Evolutionary conservation across 1,140 invertebrate species (phyloP), one percentile per base, ranked within the genome.

Genomic region (Drosophila ohnishii): DNA sequence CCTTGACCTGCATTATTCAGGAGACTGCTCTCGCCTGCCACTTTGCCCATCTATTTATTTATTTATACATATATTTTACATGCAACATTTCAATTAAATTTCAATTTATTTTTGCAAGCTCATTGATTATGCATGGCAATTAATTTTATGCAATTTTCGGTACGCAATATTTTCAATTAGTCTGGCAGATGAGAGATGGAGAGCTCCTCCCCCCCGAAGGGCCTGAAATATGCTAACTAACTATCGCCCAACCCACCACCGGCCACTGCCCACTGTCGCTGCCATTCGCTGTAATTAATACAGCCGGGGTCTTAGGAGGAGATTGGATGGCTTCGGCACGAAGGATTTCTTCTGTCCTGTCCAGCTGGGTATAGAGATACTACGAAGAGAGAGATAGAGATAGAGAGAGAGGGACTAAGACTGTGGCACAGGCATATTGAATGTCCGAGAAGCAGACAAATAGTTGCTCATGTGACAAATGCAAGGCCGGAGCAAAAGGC

Each of bases 401-500:
- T 7, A n/a, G 32, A 16, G 11, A 16, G 11, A 35, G 9, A 32
- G 10, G 57, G 30, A 19, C 16, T n/a, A 3, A 62, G 34, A 19
- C 34, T 25, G 30, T 40, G 37, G 14, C 16, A 22, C 25, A 37
- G 50, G 66, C 67, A 70, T 71, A 71, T 71, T 70, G 67, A 71
- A 71, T 71, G 67, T 71, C 67, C 67, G 44, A 71, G 42, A 10
- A 53, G 2, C 58, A 63, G 37, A 22, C 44, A 82, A 82, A 82
- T 78, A 82, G 74, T 66, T 80, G 59, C 73, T 60, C 65, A 81
- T 65, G 75, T 80, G 78, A 79, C 71, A 80, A 80, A 76, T 64
- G 62, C 63, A 57, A 64, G 75, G 35, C 35, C 45, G 5, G 35
- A 30, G 13, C 47, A 28, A 48, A 28, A 28, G 45, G 32, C 50